Evolutionary conservation across 1,140 invertebrate genomes (phyloP).

Genomic region (Drosophila triauraria): DNA sequence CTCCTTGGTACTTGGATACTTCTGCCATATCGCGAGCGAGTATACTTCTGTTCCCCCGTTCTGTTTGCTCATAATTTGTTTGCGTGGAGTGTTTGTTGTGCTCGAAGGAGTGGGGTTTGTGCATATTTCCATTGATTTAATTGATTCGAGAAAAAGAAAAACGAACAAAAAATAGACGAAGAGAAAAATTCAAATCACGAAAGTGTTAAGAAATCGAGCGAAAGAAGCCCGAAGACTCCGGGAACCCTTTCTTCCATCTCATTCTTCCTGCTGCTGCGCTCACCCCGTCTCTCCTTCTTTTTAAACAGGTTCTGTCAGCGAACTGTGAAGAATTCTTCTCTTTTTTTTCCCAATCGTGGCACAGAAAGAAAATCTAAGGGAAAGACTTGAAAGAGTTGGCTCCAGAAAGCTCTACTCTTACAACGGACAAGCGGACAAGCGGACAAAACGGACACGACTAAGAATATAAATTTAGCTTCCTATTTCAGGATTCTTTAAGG

Average conservation of each 20-base stretch:
- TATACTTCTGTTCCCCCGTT: slow-evolving; percentile 2
- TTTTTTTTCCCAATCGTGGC: slow-evolving; percentile 17
- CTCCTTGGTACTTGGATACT: slow-evolving; percentile 27
- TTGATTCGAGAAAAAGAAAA: slow-evolving; percentile 63
- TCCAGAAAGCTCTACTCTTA: no score
- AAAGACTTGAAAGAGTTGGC: no score
- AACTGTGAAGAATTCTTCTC: slow-evolving; percentile 76
- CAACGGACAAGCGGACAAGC: no score
- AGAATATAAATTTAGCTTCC: background rate
- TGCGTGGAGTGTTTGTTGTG: slow-evolving; percentile 30
- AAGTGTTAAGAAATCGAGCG: slow-evolving; percentile 74
- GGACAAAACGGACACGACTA: background rate
- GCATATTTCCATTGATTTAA: slow-evolving; percentile 65
- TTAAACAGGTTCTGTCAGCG: slow-evolving; percentile 78
- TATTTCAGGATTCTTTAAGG: background rate
- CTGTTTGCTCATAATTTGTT: slow-evolving; percentile 60
- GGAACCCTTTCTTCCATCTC: slow-evolving; percentile 10
- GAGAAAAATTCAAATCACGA: slow-evolving; percentile 71
- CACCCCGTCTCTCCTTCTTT: background rate
- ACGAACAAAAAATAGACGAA: no score
- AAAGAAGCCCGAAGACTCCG: slow-evolving; percentile 15
- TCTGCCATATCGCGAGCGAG: background rate
- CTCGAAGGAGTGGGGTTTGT: slow-evolving; percentile 15
- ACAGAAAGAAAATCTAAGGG: slow-evolving; percentile 1
- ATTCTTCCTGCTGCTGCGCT: background rate